phyloP scores from a whole-genome alignment of 2,113 vertebrate species.

The Alethe diademata region DNA sequence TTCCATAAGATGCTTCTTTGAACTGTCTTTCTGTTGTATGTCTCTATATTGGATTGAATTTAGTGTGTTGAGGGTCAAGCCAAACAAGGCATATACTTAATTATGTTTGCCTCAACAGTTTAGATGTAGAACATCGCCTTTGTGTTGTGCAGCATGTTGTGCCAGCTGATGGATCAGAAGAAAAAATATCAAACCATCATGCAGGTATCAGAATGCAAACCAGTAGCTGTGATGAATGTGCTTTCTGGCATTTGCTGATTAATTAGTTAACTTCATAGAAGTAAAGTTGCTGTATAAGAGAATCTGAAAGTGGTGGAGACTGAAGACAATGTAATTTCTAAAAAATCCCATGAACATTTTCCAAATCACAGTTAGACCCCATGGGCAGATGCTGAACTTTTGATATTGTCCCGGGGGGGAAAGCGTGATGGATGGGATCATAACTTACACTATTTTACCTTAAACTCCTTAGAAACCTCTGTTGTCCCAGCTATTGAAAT shows the following conservation, averaged over 20 bases:
- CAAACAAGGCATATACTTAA: neutral
- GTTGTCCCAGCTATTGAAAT: neutral
- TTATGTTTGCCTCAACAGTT: neutral
- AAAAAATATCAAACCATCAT: neutral
- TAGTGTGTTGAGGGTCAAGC: neutral
- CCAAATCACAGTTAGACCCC: neutral
- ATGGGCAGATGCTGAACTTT: neutral
- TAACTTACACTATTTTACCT: neutral
- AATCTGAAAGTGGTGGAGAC: neutral
- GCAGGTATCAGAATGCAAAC: neutral
- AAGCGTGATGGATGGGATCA: neutral
- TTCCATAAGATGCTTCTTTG: neutral
- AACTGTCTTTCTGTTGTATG: neutral
- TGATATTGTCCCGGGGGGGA: neutral
- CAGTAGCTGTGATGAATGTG: neutral
- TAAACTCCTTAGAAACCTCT: neutral
- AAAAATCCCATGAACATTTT: neutral
- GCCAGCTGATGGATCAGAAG: neutral
- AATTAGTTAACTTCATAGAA: constrained; percentile 3
- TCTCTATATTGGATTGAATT: neutral
- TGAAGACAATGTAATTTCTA: constrained; percentile 19
- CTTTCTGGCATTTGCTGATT: neutral
- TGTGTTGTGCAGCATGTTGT: neutral
- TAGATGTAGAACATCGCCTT: neutral
- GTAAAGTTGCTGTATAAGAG: neutral